Base-by-base conservation (phyloP, 2,113 vertebrate genomes). In the Zingel zingel region DNA sequence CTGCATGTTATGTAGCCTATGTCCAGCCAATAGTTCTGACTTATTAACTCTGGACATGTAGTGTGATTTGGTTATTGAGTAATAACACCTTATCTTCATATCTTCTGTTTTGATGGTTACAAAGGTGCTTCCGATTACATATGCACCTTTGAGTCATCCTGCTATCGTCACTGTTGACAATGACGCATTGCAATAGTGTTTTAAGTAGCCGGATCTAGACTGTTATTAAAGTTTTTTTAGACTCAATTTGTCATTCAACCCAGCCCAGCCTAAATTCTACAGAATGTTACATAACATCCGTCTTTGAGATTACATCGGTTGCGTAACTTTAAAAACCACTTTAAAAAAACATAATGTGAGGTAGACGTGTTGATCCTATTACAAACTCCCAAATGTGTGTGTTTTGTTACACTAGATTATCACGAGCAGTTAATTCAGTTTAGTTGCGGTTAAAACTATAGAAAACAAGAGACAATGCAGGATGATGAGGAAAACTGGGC, bases 341-440 rank as follows among this genome's bases (percentile, higher is more conserved):
- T 39, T 30, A 30, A 30, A n/a, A 8, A 47, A 25, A 61, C 66
- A 23, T 1, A 16, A 1, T 16, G 33, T 14, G 4, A 63, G 39
- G 27, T 50, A 48, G 47, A 53, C 1, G 0, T 48, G 30, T 25
- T 62, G 15, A 51, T 45, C 19, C 50, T 19, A 23, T 50, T 39
- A 57, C n/a, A 30, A 51, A 16, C 58, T 58, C 16, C 39, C 33
- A 54, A 50, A 58, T 71, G 58, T 70, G 58, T 70, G 36, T 58
- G 6, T 48, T 64, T 25, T 64, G 21, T 65, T 13, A 39, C 45
- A 43, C 19, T 14, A 25, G 51, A 58, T 21, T 51, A 45, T 30
- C 12, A 7, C 3, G 4, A 54, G 1, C n/a, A 43, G 8, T 18
- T 67, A 48, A 39, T 43, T 23, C 3, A 58, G 2, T 25, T 39